Base-by-base conservation (phyloP, 2,113 vertebrate species). In the Meleagris gallopavo region DNA sequence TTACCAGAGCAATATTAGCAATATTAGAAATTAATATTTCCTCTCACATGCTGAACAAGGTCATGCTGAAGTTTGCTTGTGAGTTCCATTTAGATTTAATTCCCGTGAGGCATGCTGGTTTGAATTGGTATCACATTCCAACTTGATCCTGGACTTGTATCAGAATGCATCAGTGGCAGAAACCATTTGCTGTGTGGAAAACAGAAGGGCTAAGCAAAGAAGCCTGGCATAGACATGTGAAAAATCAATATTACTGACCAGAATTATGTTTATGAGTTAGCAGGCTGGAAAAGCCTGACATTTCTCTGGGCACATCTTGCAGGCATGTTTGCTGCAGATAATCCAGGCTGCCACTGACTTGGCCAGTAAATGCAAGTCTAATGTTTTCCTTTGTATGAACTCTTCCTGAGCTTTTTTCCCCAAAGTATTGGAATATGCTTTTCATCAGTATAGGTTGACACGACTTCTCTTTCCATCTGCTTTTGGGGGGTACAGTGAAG, bases 401-500 rank as follows among this genome's bases (percentile, higher is more conserved):
- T 71, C 29, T 87, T 91, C 64, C 81, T 46, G 55, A 95, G 34
- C 14, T 85, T 83, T 82, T 21, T 21, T 1, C 19, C 15, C 50
- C 7, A 22, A 76, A 74, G 29, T 83, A 77, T 43, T 80, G 72
- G 82, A 86, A 46, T 67, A 58, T 36, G 45, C 25, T 92, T 94
- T 94, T 93, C 84, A 83, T 91, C 75, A 64, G 38, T 95, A 83
- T 79, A 81, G 38, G 50, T n/a, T 95, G 89, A 38, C 84, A 83
- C 36, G 55, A 54, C 45, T 93, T 76, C 46, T 86, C 90, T 93
- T 94, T 95, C 90, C 88, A 52, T 77, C 46, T 83, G 6, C 17
- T 50, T 57, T 87, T 72, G 67, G 34, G 3, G 13, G 58, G 9
- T 20, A 50, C 71, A 43, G 66, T 65, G 25, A 48, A 90, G 61